phyloP scores from a whole-genome alignment of 1,140 invertebrate genomes.

The Drosophila erecta region DNA sequence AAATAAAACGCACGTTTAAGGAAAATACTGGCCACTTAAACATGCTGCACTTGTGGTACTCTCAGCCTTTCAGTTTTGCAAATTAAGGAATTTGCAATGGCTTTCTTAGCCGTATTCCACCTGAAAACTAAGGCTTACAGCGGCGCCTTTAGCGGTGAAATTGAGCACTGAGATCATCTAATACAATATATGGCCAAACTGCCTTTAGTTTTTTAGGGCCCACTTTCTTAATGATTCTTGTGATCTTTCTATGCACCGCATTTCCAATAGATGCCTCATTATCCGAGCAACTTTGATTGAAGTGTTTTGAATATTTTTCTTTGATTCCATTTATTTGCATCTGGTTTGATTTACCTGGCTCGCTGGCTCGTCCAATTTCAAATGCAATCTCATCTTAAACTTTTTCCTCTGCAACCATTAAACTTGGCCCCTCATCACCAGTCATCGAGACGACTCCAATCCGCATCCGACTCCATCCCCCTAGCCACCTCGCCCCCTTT shows the following conservation, averaged over 20 bases:
- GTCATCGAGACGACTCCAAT: constrained; percentile 7
- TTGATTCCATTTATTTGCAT: constrained; percentile 5
- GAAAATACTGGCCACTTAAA: constrained; percentile 12
- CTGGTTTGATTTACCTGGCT: constrained; percentile 20
- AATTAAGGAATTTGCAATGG: neutral
- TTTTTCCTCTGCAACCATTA: constrained; percentile 44
- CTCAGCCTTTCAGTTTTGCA: no score
- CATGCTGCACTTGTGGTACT: neutral
- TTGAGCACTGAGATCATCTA: neutral
- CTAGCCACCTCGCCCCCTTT: neutral
- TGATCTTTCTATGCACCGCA: neutral
- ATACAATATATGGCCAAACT: neutral
- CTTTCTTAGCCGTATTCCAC: neutral
- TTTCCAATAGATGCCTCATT: constrained; percentile 35
- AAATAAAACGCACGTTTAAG: constrained; percentile 29
- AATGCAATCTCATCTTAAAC: constrained; percentile 55
- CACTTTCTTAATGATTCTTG: neutral
- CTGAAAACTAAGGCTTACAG: no score
- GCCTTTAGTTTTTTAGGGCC: neutral
- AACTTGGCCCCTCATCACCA: constrained; percentile 28
- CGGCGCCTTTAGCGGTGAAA: no score
- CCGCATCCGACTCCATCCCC: neutral
- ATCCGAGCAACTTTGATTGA: constrained; percentile 28
- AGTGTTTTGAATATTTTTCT: constrained; percentile 20
- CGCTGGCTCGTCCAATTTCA: constrained; percentile 16